These are phyloP conservation scores for Gnathonemus longibarbis DNA, from an alignment of 2,113 vertebrate genomes.

Conservation along the genomic window DNA sequence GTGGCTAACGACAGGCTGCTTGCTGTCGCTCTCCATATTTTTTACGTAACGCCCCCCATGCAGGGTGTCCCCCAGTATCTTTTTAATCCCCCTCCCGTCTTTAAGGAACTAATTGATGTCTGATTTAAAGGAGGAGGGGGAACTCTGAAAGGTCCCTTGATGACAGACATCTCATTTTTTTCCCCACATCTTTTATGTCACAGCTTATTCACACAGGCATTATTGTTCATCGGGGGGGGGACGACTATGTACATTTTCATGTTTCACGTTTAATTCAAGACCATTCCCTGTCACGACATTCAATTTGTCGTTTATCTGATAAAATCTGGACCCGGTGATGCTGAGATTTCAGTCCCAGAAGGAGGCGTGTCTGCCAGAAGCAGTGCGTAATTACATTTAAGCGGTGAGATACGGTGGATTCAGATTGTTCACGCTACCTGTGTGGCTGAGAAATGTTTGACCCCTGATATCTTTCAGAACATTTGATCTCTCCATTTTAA, in stretches of 20 bases:
- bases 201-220: background rate
- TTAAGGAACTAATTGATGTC: background rate
- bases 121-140: background rate
- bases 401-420: background rate
- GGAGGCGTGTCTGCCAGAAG: background rate
- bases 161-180: background rate
- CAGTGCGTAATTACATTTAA: background rate
- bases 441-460: background rate
- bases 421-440: background rate
- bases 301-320: background rate
- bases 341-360: background rate
- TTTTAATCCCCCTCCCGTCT: background rate
- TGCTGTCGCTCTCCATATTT: background rate
- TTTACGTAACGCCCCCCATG: background rate
- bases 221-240: background rate
- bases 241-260: background rate
- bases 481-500: background rate
- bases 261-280: background rate
- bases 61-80: background rate
- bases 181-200: background rate
- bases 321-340: background rate
- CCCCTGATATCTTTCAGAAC: background rate
- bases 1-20: background rate
- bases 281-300: background rate
- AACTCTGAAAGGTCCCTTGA: constrained; percentile 6